phyloP scores from a whole-genome alignment of 2,113 vertebrate genomes.

The Macrotus californicus region DNA sequence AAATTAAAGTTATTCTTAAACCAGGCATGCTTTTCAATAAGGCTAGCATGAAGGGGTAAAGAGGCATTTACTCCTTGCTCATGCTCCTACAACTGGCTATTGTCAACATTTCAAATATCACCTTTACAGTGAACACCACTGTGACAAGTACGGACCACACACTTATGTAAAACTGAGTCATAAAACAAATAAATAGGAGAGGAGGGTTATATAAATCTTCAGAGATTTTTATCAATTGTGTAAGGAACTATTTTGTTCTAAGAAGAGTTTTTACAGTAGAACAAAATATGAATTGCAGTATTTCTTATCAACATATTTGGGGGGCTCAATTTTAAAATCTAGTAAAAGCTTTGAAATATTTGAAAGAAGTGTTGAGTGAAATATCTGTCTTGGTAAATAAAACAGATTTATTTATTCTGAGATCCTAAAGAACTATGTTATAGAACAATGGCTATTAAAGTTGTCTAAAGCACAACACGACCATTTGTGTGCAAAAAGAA shows the following conservation, averaged over 20 bases:
- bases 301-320: neutral
- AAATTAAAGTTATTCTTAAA: neutral
- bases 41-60: neutral
- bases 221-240: neutral
- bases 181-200: neutral
- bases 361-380: neutral
- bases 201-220: neutral
- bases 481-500: neutral
- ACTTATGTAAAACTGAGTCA: neutral
- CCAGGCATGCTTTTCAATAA: neutral
- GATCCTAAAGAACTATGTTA: neutral
- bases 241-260: neutral
- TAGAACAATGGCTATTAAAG: neutral
- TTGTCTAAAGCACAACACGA: neutral
- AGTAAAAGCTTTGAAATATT: neutral
- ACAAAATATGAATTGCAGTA: neutral
- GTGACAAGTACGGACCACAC: neutral
- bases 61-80: neutral
- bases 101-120: neutral
- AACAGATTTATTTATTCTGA: neutral
- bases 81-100: neutral
- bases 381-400: neutral
- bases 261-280: neutral
- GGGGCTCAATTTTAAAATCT: neutral
- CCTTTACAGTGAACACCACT: neutral